Evolutionary conservation across 2,888 invertebrate genomes (phyloP).

Genomic region (Tholera decimalis): DNA sequence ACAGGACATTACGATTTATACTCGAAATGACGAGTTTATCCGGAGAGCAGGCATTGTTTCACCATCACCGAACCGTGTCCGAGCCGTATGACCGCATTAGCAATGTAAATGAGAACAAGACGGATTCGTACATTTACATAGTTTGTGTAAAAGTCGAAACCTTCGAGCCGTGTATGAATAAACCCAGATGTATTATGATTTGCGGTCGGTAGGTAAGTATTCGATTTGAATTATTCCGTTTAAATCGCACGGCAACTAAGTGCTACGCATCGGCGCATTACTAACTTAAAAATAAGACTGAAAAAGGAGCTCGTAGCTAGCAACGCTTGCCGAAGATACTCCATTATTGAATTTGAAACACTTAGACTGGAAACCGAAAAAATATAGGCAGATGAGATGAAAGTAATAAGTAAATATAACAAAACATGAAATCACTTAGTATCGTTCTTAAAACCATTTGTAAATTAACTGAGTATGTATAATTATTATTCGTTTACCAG

Average conservation of each 20-base stretch:
- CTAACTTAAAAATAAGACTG: no score
- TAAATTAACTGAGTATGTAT: no score
- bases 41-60: slow-evolving; percentile 58
- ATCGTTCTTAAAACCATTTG: no score
- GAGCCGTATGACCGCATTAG: slow-evolving; percentile 58
- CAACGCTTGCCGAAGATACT: no score
- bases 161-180: slow-evolving; percentile 31
- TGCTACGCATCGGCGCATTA: neutral
- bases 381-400: no score
- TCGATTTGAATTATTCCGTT: slow-evolving; percentile 3
- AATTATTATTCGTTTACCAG: neutral
- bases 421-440: neutral
- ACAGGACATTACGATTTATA: slow-evolving; percentile 50
- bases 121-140: slow-evolving; percentile 63
- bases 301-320: no score
- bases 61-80: slow-evolving; percentile 39
- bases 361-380: no score
- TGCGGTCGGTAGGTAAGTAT: neutral
- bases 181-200: slow-evolving; percentile 21
- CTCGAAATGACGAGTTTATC: slow-evolving; percentile 60
- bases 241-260: neutral
- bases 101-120: slow-evolving; percentile 67
- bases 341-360: no score
- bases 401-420: neutral
- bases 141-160: slow-evolving; percentile 58